phyloP scores from a whole-genome alignment of 2,888 invertebrate species.

The Ecliptopera silaceata region DNA sequence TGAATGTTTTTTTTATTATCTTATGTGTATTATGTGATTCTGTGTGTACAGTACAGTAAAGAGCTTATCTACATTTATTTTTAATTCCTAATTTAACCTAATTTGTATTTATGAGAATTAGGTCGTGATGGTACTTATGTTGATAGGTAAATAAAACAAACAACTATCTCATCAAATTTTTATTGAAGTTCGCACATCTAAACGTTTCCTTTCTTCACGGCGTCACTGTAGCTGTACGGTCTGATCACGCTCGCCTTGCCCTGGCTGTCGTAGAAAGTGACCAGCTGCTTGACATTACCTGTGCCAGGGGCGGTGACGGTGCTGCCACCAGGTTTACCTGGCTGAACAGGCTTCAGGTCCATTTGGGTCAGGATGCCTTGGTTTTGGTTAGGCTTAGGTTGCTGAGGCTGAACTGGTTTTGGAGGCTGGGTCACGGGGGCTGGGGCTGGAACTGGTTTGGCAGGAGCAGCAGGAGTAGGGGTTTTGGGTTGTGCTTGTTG shows the following conservation, averaged over 20 bases:
- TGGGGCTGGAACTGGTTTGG: slow-evolving; percentile 36
- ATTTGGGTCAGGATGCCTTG: slow-evolving; percentile 46
- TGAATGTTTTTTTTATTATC: too few species aligned
- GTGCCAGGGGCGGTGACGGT: slow-evolving; percentile 70
- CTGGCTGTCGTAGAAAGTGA: slow-evolving; percentile 71
- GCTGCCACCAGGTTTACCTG: slow-evolving; percentile 49
- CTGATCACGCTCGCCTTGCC: slow-evolving; percentile 71
- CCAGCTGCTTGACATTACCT: slow-evolving; percentile 66
- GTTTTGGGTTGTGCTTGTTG: slow-evolving; percentile 13
- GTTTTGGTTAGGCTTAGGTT: slow-evolving; percentile 29
- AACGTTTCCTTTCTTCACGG: slow-evolving; percentile 70
- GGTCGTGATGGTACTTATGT: too few species aligned
- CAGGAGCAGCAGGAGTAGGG: slow-evolving; percentile 27
- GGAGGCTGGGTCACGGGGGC: slow-evolving; percentile 30
- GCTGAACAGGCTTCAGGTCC: slow-evolving; percentile 57
- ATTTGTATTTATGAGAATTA: too few species aligned
- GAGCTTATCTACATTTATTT: too few species aligned
- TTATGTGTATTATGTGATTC: too few species aligned
- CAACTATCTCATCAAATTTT: neutral
- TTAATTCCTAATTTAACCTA: too few species aligned
- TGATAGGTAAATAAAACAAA: too few species aligned
- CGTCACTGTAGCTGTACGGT: slow-evolving; percentile 73
- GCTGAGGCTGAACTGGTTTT: slow-evolving; percentile 31
- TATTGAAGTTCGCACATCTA: slow-evolving; percentile 2
- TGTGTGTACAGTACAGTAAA: too few species aligned